Base-by-base conservation (phyloP, 2,888 invertebrate genomes). In the Theretra japonica region DNA sequence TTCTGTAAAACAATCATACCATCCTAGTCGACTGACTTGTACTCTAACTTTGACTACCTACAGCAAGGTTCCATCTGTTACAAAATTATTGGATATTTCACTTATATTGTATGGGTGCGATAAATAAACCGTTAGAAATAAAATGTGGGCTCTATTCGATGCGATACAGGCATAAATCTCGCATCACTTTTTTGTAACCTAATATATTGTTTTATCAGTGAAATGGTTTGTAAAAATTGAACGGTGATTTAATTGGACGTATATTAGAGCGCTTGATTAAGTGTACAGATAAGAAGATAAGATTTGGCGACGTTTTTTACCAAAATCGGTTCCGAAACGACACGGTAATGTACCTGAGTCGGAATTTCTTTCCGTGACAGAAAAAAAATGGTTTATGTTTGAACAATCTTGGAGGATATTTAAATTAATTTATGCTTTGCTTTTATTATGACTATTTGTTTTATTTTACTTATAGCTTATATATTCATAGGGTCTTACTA, bases 141-240 rank as follows among this genome's bases (percentile, higher is more conserved):
- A 41, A 41, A 41, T 11, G 11, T 41, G 2, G 15, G 2, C 41
- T 15, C 41, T 0, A 15, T n/a, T n/a, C n/a, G n/a, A 33, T 11
- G 41, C 11, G 11, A 41, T 41, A 15, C 41, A 41, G 41, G 11
- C 41, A 41, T 41, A 41, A 15, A 41, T 41, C 41, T 11, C 28
- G 28, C 48, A 48, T 5, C 1, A 15, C 7, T 53, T 53, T 62
- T 21, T 30, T 19, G 41, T 23, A 17, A 25, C 70, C 53, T 56
- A 65, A 56, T 25, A 33, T 33, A 33, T 62, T 62, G 33, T 15
- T 71, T 65, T 33, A 30, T 25, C 8, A 65, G 65, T 71, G 62
- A 84, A 90, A 88, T 86, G 86, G 83, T 76, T 84, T 86, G 89
- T 90, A 90, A 90, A 88, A 86, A 86, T 84, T 73, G 65, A 79